Evolutionary conservation across 2,797 vertebrate species (phyloP), one percentile per base, ranked within the genome.

Genomic region (Pelochelys cantorii): DNA sequence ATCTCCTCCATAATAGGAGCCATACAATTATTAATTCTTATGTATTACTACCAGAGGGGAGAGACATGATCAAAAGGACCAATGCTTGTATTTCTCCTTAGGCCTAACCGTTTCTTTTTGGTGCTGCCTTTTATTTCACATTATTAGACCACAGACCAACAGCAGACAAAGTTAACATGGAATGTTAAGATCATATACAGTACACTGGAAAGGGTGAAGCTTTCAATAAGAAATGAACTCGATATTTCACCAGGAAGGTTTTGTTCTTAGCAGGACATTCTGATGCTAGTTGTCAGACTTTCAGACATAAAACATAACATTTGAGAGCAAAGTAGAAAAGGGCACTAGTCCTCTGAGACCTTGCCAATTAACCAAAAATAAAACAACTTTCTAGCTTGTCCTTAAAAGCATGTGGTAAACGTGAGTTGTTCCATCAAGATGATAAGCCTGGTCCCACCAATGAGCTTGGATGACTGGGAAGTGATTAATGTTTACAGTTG

Each of bases 161-260:
- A 68, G n/a, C 54, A 77, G 84, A 54, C 18, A 20, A 48, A 79
- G 27, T 79, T 79, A 79, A 53, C 31, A 25, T 27, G 48, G 77
- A 14, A 52, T 79, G 14, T 53, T 79, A 37, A 71, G 68, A 37
- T 37, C 18, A 37, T 71, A 11, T 71, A 37, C 68, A 93, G 91
- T 77, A 90, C 86, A 94, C 71, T 81, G 57, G 93, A 89, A 85
- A 92, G 81, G 81, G 18, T 78, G 94, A 94, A 90, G 84, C 71
- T 82, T 60, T 97, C 89, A 94, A 71, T 71, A 18, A 71, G 83
- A 90, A 93, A 96, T 94, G 77, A 95, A 95, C 95, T 95, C 75
- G 89, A 82, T 60, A 93, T 90, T 96, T 96, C 95, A 96, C 81
- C 83, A 94, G 74, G 79, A 85, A 97, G 90, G 83, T 81, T 57